Evolutionary conservation across 1,140 invertebrate species (phyloP), one percentile per base, ranked within the genome.

Genomic region (Cecropterus lyciades): DNA sequence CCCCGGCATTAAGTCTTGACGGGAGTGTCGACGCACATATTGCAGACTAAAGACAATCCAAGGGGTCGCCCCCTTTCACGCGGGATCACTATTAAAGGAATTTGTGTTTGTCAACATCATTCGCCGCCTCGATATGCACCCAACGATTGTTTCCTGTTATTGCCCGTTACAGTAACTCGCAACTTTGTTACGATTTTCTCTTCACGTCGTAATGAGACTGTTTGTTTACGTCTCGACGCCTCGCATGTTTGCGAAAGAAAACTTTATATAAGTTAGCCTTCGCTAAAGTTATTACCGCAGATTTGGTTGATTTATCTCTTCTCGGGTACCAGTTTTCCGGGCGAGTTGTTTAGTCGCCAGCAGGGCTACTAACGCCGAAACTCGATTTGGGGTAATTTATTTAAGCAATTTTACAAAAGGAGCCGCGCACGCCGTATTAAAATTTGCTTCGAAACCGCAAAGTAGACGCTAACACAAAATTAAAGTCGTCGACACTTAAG

Each of bases 381-480:
- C 80, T 82, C 84, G 74, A 85, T 85, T 81, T 70, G 53, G 68
- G 55, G 73, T 87, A 87, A 91, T 87, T 87, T 89, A 91, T 89
- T 88, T 85, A 86, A 84, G 78, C 82, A 89, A 89, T 85, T 87
- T 78, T 70, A 84, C 82, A 82, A 85, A 85, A 75, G 77, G 75
- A 77, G 73, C 69, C 75, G 72, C 84, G 81, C 75, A 78, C 77
- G 79, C 75, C 79, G 80, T 85, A 90, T 90, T 89, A 90, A 89
- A 92, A 90, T 90, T 87, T 90, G 84, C 81, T 77, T 72, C 73
- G 79, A 79, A 73, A 85, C 87, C 89, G 78, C 87, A 90, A 90
- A 90, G 86, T 89, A 88, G 82, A 89, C 84, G 86, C 86, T 85
- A 89, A 92, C 89, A 89, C 85, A 88, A 89, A 92, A 92, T 92